Percentiles rank a stretch among this genome's conserved stretches.
Conservation (phyloP, 2,113 vertebrate species). For the Promerops cafer region DNA sequence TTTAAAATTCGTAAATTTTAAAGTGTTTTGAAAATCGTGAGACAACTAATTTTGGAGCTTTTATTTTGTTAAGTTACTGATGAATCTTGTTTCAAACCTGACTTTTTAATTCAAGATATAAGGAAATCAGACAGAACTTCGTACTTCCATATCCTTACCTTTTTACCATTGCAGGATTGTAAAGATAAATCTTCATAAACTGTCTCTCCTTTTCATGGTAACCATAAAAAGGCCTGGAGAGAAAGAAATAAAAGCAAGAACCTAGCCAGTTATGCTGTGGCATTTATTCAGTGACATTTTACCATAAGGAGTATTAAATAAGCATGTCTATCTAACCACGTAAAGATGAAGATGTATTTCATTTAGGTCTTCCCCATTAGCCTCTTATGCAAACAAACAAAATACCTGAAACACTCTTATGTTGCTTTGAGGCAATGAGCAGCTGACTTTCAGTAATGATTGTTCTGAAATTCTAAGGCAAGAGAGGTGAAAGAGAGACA, state of each 20-base stretch:
- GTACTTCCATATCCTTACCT: constrained; percentile 74
- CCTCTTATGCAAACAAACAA: background rate
- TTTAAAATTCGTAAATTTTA: background rate
- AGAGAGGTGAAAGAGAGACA: background rate
- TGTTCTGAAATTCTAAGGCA: background rate
- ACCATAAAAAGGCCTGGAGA: constrained; percentile 92
- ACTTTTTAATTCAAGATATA: background rate
- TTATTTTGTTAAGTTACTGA: background rate
- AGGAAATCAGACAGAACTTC: background rate
- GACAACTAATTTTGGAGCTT: background rate
- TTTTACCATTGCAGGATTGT: constrained; percentile 97
- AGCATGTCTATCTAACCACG: background rate
- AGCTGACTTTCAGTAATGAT: background rate
- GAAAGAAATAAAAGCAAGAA: constrained; percentile 50
- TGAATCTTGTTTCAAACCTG: background rate
- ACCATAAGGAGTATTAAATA: background rate
- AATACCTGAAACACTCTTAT: background rate
- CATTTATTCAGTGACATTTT: background rate
- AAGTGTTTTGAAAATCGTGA: background rate
- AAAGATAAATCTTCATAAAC: constrained; percentile 99
- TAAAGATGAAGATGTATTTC: background rate
- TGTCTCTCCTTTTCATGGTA: constrained; percentile 92
- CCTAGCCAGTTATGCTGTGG: background rate
- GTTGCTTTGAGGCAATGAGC: background rate
- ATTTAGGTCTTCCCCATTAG: background rate